Base-by-base conservation (phyloP, 37 sponge, comb jelly and placozoan genomes). In the Lycopodina hypogea region DNA sequence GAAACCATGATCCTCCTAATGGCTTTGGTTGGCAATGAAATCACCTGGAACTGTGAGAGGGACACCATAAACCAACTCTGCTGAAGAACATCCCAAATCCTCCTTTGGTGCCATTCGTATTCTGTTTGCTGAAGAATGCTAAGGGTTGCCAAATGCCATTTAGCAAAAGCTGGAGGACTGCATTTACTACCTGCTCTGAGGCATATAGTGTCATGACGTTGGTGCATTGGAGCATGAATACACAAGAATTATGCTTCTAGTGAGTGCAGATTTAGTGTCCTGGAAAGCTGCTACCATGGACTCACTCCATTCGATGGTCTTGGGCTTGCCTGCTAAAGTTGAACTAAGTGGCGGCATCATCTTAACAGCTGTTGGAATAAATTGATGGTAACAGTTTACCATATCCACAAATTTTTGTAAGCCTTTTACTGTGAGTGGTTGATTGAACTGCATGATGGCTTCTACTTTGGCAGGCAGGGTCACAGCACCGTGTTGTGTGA, bases 271-370 rank as follows among this genome's bases (percentile, higher is more conserved):
- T 60, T 75, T 57, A 23, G 76, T 55, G n/a, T 55, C 60, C 6
- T 72, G 52, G 24, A 72, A 72, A 29, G 52, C 73, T 33, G 6
- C 7, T 26, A 50, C 17, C 73, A 72, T 72, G n/a, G 9, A 50
- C 29, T 4, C 26, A 9, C 6, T 58, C 77, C 77, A 76, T 32
- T 53, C 59, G 38, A 69, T 34, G 9, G 71, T 69, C 53, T 80
- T 80, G 40, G 71, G 60, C 42, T 80, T 80, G 56, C 71, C 71
- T 6, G 53, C 19, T n/a, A 80, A 23, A 52, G 81, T 71, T 55
- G 52, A 70, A 51, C 45, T 69, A 24, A 80, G 57, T 68, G 81
- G 81, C 19, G 28, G 48, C 81, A 80, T 80, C 40, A 60, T 18
- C 37, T 56, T 53, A 37, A 71, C 81, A 55, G 71, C 81, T 1